Percentiles rank a stretch among this genome's conserved stretches.
Evolutionary conservation across 2,888 invertebrate species (phyloP).

Genomic region (Pilophorus perplexus): DNA sequence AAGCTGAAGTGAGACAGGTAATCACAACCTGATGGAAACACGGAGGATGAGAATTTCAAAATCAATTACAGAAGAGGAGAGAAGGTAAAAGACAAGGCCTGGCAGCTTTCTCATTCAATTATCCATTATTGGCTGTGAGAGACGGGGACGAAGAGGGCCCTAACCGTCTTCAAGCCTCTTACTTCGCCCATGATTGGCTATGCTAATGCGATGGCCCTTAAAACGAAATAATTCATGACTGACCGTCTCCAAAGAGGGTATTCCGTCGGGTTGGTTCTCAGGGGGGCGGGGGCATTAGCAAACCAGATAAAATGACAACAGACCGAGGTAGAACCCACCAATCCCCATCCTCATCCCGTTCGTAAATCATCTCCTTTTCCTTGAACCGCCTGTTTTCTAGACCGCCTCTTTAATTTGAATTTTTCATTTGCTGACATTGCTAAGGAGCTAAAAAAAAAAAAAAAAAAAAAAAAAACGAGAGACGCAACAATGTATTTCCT

Average conservation of each 20-base stretch:
- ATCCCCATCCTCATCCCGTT: not conserved
- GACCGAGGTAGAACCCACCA: constrained; percentile 10
- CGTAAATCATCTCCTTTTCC: constrained; percentile 21
- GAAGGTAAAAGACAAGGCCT: not conserved
- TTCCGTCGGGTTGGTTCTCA: not conserved
- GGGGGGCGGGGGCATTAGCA: constrained; percentile 16
- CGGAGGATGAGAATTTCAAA: not conserved
- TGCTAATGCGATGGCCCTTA: constrained; percentile 20
- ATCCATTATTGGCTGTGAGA: not conserved
- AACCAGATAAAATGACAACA: constrained; percentile 32
- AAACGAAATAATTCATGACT: constrained; percentile 26
- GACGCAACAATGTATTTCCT: not conserved
- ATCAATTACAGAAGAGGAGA: not conserved
- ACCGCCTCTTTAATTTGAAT: constrained; percentile 22
- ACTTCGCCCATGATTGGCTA: constrained; percentile 20
- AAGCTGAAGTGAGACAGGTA: not conserved
- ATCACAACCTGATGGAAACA: not conserved
- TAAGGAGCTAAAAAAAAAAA: not conserved
- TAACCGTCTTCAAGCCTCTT: constrained; percentile 8
- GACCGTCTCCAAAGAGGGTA: constrained; percentile 6
- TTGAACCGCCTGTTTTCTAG: constrained; percentile 7
- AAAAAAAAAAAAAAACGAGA: not conserved
- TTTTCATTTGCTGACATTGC: constrained; percentile 13
- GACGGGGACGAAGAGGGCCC: not conserved
- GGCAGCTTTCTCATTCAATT: not conserved